Conservation (phyloP, 64 coral and sea anemone genomes). For the Montipora efflorescens region DNA sequence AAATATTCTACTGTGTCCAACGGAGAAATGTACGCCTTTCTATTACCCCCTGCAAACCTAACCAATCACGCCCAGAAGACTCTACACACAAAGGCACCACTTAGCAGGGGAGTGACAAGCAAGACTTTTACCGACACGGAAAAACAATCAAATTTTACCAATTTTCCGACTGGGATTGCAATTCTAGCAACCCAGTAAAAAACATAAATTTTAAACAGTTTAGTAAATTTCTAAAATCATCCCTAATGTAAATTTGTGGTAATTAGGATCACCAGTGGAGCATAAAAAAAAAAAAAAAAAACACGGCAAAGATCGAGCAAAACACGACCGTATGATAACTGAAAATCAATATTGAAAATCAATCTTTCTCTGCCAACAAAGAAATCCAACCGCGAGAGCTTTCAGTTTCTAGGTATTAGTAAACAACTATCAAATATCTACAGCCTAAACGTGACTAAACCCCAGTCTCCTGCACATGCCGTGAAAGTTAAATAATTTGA, state of each 20-base stretch:
- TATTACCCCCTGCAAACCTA: too few species aligned
- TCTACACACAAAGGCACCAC: too few species aligned
- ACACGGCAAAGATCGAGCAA: background rate
- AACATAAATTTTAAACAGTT: background rate
- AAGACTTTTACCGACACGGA: too few species aligned
- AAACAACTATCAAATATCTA: conserved; percentile 11
- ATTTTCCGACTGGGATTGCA: too few species aligned
- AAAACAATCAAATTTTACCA: too few species aligned
- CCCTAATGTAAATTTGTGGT: conserved; percentile 9
- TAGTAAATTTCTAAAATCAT: background rate
- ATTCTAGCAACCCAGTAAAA: background rate
- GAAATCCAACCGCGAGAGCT: background rate
- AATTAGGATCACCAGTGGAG: background rate
- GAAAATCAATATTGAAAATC: background rate
- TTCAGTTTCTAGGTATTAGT: conserved; percentile 4
- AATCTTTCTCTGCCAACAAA: background rate
- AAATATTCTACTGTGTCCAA: too few species aligned
- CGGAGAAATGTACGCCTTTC: too few species aligned
- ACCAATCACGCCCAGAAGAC: too few species aligned
- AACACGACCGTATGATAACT: background rate
- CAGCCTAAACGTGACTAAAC: background rate
- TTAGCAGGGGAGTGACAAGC: too few species aligned
- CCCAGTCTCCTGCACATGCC: too few species aligned
- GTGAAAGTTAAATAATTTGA: too few species aligned
- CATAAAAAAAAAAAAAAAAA: too few species aligned